Conservation (phyloP, 2,113 vertebrate species). For the Empidonax alnorum region DNA sequence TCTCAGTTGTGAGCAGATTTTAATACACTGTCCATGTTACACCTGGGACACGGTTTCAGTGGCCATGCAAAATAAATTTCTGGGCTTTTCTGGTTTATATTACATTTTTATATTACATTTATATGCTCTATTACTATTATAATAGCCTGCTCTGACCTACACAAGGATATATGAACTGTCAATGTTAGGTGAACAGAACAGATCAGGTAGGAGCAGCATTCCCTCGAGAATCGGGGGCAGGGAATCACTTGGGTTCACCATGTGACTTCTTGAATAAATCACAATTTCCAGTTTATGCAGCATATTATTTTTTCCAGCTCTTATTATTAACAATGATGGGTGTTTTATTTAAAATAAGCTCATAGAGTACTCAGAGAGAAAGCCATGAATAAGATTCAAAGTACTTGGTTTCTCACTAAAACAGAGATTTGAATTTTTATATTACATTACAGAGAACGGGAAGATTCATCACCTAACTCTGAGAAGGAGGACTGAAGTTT, state of each 20-base stretch:
- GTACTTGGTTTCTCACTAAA: not conserved
- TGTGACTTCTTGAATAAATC: not conserved
- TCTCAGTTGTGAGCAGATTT: not conserved
- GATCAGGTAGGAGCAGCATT: not conserved
- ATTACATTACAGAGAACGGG: not conserved
- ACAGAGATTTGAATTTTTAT: not conserved
- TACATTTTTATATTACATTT: not conserved
- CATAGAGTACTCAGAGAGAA: not conserved
- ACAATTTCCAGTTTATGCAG: not conserved
- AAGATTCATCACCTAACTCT: not conserved
- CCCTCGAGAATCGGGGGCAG: no score
- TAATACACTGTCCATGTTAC: not conserved
- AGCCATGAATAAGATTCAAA: not conserved
- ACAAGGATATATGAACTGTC: not conserved
- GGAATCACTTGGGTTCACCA: not conserved
- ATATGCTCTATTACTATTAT: not conserved
- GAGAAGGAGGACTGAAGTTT: not conserved
- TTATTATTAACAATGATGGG: not conserved
- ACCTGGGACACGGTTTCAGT: not conserved
- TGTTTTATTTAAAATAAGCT: not conserved
- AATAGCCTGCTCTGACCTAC: not conserved
- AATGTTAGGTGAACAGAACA: not conserved
- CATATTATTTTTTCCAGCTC: not conserved
- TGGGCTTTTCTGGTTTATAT: not conserved
- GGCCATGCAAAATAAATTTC: not conserved